A percentile compares a stretch with the other conserved stretches of the same genome.
phyloP scores from a whole-genome alignment of 2,113 vertebrate genomes.

The Pagrus major region DNA sequence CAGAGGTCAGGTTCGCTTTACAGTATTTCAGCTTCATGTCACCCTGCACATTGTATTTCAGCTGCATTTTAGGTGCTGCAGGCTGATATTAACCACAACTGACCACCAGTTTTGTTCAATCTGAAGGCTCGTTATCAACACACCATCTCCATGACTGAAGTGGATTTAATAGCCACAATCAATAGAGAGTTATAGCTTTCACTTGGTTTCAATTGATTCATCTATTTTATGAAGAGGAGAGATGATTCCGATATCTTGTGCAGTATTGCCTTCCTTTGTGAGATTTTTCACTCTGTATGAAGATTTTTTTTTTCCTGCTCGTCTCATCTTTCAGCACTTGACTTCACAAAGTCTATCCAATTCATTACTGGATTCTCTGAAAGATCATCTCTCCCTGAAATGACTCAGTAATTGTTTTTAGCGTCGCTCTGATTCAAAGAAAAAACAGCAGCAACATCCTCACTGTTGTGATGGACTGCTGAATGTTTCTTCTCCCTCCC shows the following conservation, averaged over 20 bases:
- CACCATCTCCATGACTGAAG: conserved; percentile 28
- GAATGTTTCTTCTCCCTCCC: conserved; percentile 24
- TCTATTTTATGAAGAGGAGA: conserved; percentile 45
- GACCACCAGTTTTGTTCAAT: conserved; percentile 45
- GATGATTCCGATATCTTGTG: conserved; percentile 33
- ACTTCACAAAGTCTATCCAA: conserved; percentile 59
- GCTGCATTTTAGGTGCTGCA: conserved; percentile 14
- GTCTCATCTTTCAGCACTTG: conserved; percentile 48
- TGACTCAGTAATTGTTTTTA: conserved; percentile 73
- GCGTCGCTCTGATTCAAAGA: conserved; percentile 61
- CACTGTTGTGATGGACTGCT: conserved; percentile 64
- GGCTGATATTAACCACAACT: conserved; percentile 30
- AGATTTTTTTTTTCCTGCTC: conserved; percentile 32
- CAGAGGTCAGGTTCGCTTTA: conserved; percentile 1
- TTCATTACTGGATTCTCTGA: conserved; percentile 65
- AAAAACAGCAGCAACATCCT: conserved; percentile 65
- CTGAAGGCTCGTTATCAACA: conserved; percentile 30
- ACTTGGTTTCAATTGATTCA: conserved; percentile 51
- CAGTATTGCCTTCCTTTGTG: conserved; percentile 14
- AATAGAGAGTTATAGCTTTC: conserved; percentile 50
- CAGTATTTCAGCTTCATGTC: conserved; percentile 3
- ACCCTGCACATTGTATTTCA: neutral
- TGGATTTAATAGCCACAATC: conserved; percentile 54
- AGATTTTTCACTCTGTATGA: conserved; percentile 17
- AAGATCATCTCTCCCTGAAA: conserved; percentile 68